These are phyloP conservation scores for Pseudorhombus dupliciocellatus DNA, from an alignment of 2,113 vertebrate species.

Conservation along the genomic window DNA sequence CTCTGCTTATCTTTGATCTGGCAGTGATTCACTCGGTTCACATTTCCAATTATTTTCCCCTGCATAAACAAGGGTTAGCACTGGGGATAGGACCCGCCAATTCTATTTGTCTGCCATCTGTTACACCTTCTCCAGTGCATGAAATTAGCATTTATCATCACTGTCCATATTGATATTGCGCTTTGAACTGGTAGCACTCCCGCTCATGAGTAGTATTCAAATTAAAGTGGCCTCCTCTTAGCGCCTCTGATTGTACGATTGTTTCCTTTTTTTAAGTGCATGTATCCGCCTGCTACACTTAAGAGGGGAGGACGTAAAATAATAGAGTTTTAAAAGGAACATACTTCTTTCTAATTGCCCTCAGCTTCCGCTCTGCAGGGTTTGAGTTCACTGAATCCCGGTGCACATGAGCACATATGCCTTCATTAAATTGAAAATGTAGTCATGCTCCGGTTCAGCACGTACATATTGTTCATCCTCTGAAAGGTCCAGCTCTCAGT, in stretches of 20 bases:
- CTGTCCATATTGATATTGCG: constrained; percentile 28
- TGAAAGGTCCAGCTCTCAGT: constrained; percentile 18
- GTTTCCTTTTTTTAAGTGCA: not conserved
- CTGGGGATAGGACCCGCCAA: constrained; percentile 1
- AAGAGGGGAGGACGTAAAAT: constrained; percentile 28
- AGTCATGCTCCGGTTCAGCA: constrained; percentile 40
- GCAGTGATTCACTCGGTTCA: constrained; percentile 1
- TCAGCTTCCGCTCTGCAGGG: constrained; percentile 6
- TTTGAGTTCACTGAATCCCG: constrained; percentile 42
- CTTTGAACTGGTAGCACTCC: constrained; percentile 12
- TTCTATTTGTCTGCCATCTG: constrained; percentile 58
- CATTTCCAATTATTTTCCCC: constrained; percentile 21
- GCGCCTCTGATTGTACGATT: not conserved
- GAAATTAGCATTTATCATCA: constrained; percentile 48
- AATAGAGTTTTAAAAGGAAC: constrained; percentile 40
- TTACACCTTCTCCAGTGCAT: constrained; percentile 30
- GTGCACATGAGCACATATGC: constrained; percentile 23
- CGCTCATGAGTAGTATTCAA: constrained; percentile 13
- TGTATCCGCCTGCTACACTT: not conserved
- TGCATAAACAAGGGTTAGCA: constrained; percentile 27
- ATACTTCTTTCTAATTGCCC: constrained; percentile 24
- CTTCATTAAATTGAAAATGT: constrained; percentile 60
- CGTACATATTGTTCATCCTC: constrained; percentile 43
- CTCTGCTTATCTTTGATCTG: constrained; percentile 30
- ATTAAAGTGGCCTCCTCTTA: constrained; percentile 1